Percentiles rank a stretch among this genome's conserved stretches.
Evolutionary conservation across 2,888 invertebrate species (phyloP).

Genomic region (Amphipoea oculea): DNA sequence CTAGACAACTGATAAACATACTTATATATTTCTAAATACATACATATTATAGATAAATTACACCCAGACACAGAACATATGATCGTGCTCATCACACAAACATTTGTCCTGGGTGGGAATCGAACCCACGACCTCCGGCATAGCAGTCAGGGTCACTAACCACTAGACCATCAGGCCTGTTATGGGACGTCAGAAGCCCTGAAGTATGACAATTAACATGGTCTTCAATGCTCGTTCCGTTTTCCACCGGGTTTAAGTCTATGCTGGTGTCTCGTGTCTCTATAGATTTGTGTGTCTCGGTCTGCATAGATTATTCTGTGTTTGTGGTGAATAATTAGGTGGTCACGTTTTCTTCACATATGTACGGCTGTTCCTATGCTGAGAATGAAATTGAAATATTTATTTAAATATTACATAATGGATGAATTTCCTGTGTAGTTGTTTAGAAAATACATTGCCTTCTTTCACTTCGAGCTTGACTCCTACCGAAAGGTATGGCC

Average conservation of each 20-base stretch:
- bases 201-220: not conserved
- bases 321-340: conserved; percentile 47
- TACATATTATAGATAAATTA: no score
- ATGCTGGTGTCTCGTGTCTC: not conserved
- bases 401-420: conserved; percentile 14
- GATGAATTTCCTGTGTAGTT: conserved; percentile 8
- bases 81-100: no score
- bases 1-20: no score
- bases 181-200: no score
- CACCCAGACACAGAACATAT: no score
- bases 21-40: no score
- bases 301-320: conserved; percentile 1
- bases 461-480: no score
- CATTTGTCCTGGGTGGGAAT: no score
- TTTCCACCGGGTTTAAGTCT: not conserved
- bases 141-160: no score
- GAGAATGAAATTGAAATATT: not conserved
- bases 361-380: conserved; percentile 15
- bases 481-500: no score
- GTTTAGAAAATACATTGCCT: not conserved
- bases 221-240: not conserved
- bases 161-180: no score
- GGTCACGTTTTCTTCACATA: conserved; percentile 30
- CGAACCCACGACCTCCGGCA: no score
- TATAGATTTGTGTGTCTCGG: not conserved